Base-by-base conservation (phyloP, 2,113 vertebrate genomes). In the Archilochus colubris region DNA sequence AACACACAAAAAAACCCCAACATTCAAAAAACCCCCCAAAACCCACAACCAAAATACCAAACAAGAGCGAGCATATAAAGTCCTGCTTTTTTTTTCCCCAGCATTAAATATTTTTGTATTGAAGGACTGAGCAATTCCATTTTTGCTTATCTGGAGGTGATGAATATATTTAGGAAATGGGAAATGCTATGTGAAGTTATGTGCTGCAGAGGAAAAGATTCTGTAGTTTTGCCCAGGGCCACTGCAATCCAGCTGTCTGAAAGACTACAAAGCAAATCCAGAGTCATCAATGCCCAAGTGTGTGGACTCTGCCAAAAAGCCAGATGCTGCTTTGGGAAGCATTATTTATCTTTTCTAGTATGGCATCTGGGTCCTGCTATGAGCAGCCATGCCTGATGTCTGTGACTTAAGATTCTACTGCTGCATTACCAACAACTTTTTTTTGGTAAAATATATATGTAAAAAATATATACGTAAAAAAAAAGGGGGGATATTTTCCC, bases 241-340 rank as follows among this genome's bases (percentile, higher is more conserved):
- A 63, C 66, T 69, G 75, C 70, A 77, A 63, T 90, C 48, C 94
- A 95, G 76, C 62, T 69, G 57, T 88, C 55, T 55, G 87, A 86
- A 84, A 48, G 31, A 70, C 54, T 66, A 80, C 21, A n/a, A 75
- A 95, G 82, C 80, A 96, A 95, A 96, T 93, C 77, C 54, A 81
- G 80, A 91, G 57, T 63, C 75, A 70, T 88, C 85, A 79, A 85
- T 81, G 67, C 88, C 82, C 91, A 68, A 76, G 83, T 46, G 83
- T 61, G 57, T 81, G 81, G 68, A 93, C 57, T 78, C 63, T 97
- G 95, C 97, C 98, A 97, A 95, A 94, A 92, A 94, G 93, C 92
- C 97, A 98, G 97, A 94, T 97, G 96, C 74, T 88, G 89, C 74
- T 50, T 19, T 81, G 80, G 94, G 89, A 97, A 92, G 76, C 31